Evolutionary conservation across 2,888 invertebrate species (phyloP).

Genomic region (Saturnia japonica): DNA sequence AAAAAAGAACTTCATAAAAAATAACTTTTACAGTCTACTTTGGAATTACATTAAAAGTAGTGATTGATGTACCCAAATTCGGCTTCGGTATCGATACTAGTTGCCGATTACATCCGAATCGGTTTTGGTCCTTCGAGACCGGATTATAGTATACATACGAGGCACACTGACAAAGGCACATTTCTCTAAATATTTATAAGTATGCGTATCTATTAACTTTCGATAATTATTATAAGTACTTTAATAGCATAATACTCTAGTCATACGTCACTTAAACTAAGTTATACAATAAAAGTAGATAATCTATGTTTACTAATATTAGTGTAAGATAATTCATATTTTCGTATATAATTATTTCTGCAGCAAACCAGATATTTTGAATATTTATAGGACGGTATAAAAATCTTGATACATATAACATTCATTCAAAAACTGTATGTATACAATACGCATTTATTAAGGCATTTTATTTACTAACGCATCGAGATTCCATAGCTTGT

Average conservation of each 20-base stretch:
- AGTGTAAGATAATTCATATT: too few species aligned
- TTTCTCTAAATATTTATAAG: not conserved
- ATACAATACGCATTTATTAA: too few species aligned
- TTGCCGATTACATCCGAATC: not conserved
- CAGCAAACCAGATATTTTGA: too few species aligned
- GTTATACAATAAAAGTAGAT: not conserved
- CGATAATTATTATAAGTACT: not conserved
- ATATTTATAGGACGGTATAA: too few species aligned
- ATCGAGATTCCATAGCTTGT: too few species aligned
- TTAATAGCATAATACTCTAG: not conserved
- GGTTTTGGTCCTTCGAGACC: conserved; percentile 7
- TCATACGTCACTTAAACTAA: not conserved
- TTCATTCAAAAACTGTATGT: too few species aligned
- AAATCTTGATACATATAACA: too few species aligned
- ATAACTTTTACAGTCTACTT: not conserved
- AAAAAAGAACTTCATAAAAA: not conserved
- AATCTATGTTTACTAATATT: not conserved
- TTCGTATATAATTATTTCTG: too few species aligned
- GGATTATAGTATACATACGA: conserved; percentile 1
- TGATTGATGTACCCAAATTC: not conserved
- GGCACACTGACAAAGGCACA: conserved; percentile 11
- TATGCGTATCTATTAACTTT: not conserved
- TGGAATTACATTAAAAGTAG: not conserved
- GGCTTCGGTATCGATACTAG: not conserved
- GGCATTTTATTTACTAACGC: too few species aligned